A percentile compares a stretch with the other conserved stretches of the same genome.
phyloP scores from a whole-genome alignment of 2,888 invertebrate species.

The Reticulitermes lucifugus region DNA sequence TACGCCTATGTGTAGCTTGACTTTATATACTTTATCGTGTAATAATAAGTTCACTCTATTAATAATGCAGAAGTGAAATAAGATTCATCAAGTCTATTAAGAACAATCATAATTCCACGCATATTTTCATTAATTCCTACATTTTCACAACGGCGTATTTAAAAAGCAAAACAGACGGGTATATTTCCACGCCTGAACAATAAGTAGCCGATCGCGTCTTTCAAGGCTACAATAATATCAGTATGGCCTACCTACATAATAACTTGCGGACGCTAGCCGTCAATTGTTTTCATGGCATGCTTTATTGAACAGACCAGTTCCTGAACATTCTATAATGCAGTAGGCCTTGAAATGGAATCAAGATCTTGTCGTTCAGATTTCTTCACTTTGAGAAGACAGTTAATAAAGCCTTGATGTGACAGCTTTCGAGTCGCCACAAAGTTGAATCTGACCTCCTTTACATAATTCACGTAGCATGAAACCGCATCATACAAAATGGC shows the following conservation, averaged over 20 bases:
- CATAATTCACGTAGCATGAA: conserved; percentile 8
- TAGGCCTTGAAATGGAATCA: conserved; percentile 11
- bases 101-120: too few relatives aligned
- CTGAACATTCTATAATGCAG: background rate
- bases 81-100: too few relatives aligned
- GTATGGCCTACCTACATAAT: background rate
- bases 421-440: background rate
- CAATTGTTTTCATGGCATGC: background rate
- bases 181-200: too few relatives aligned
- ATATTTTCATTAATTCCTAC: too few relatives aligned
- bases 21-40: too few relatives aligned
- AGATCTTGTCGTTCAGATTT: background rate
- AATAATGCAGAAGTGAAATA: too few relatives aligned
- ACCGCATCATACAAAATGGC: background rate
- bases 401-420: background rate
- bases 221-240: too few relatives aligned
- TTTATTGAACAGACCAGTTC: background rate
- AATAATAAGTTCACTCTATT: too few relatives aligned
- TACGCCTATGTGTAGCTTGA: too few relatives aligned
- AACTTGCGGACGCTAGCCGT: background rate
- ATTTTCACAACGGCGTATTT: too few relatives aligned
- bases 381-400: background rate
- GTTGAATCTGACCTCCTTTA: conserved; percentile 3
- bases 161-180: too few relatives aligned
- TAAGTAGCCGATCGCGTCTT: too few relatives aligned